Evolutionary conservation across 2,888 invertebrate genomes (phyloP), one percentile per base, ranked within the genome.

Genomic region (Serrognathus titanus): DNA sequence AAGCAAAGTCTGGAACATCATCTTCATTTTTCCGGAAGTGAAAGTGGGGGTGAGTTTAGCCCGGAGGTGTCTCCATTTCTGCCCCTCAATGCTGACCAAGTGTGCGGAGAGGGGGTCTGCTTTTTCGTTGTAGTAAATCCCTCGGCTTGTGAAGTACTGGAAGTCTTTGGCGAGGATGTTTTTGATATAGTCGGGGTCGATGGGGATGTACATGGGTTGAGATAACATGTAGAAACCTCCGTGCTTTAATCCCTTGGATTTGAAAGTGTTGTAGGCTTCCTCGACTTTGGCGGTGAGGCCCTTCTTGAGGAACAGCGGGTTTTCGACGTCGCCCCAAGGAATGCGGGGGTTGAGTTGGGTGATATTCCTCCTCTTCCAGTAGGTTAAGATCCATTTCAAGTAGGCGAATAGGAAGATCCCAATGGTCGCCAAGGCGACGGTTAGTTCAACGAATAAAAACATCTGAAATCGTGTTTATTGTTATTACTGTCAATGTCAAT

Each of bases 31-130:
- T 9, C 61, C 59, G 4, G 64, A 53, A 12, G 64, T 61, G 35
- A 63, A 64, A 9, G 58, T 58, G 7, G 62, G 59, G n/a, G 58
- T 62, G 45, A 63, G 40, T 45, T 58, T 60, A 10, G 52, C 38
- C 3, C 62, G 51, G 40, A 40, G 12, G 16, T 6, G 24, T 65
- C 81, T 85, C 88, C 89, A 89, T 11, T 78, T 75, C 8, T 79
- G 73, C 0, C 82, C 83, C 40, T 76, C 76, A 40, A 82, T 66
- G 59, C 80, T 75, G 63, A 86, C 84, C 1, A 87, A 69, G 66
- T 83, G 82, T 0, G 77, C 81, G 0, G 82, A 79, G 16, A 85
- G 59, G 0, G 81, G 83, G 69, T 86, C 84, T 6, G 11, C n/a
- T 7, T 31, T 31, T 31, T 31, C 24, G 24, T 31, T 31, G 7